Conservation (phyloP, 2,113 vertebrate genomes). For the Sceloporus undulatus region DNA sequence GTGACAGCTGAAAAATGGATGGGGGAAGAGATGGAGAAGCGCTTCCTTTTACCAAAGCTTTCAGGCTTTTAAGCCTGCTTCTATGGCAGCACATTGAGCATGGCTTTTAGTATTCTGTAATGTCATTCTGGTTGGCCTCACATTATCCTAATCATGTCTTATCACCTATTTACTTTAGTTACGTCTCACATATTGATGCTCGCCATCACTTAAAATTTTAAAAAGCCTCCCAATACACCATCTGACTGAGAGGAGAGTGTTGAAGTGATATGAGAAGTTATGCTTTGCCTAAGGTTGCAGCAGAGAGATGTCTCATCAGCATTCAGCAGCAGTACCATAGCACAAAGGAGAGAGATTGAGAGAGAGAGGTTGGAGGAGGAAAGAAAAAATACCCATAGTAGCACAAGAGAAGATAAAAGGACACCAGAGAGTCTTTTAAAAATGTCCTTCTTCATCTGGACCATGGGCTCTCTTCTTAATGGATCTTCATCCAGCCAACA, state of each 20-base stretch:
- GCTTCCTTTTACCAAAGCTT: not conserved
- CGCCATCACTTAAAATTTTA: conserved; percentile 25
- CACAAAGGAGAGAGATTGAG: conserved; percentile 35
- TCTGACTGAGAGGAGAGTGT: conserved; percentile 43
- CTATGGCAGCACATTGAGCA: not conserved
- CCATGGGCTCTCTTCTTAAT: conserved; percentile 60
- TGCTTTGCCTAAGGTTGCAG: conserved; percentile 37
- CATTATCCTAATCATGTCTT: conserved; percentile 12
- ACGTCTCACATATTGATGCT: conserved; percentile 38
- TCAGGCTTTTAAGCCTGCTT: not conserved
- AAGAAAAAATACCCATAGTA: conserved; percentile 36
- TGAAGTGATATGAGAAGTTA: conserved; percentile 53
- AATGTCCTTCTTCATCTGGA: conserved; percentile 52
- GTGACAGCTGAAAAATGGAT: conserved; percentile 7
- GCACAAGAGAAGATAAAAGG: conserved; percentile 64
- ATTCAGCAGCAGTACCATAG: conserved; percentile 52
- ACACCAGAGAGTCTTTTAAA: conserved; percentile 47
- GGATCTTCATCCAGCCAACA: conserved; percentile 53
- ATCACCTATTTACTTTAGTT: conserved; percentile 41
- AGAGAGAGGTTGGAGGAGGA: not conserved
- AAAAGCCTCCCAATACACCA: conserved; percentile 35
- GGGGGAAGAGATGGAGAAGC: not conserved
- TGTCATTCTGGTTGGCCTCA: conserved; percentile 34
- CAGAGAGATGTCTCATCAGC: conserved; percentile 53
- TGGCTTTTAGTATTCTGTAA: conserved; percentile 13